Evolutionary conservation across 30 jellyfish, hydroid and myxozoan genomes (phyloP).

Genomic region (Cassiopea xamachana): DNA sequence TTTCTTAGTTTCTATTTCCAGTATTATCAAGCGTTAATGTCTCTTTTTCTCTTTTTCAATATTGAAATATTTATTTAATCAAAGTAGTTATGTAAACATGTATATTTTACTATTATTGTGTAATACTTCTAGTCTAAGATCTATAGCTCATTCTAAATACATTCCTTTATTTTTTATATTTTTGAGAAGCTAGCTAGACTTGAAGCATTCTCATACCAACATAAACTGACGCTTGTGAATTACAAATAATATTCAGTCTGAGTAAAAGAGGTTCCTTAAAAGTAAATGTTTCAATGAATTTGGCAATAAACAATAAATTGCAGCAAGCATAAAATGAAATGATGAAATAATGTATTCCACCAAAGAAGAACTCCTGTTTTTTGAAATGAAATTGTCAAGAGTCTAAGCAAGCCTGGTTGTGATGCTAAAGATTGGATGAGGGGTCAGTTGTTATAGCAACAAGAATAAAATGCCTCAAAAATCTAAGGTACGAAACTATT

Average conservation of each 20-base stretch:
- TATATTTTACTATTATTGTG: not conserved
- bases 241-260: not conserved
- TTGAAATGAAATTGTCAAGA: not conserved
- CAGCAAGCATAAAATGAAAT: not conserved
- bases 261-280: not conserved
- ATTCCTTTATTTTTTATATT: not conserved
- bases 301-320: not conserved
- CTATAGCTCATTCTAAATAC: not conserved
- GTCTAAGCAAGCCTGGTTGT: not conserved
- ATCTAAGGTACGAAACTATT: constrained; percentile 64
- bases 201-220: constrained; percentile 78
- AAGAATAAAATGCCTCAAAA: constrained; percentile 41
- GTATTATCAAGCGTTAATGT: not conserved
- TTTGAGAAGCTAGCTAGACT: constrained; percentile 60
- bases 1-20: not conserved
- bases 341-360: not conserved
- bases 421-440: constrained; percentile 21
- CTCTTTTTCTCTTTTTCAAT: not conserved
- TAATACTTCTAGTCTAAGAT: not conserved
- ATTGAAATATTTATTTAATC: not conserved
- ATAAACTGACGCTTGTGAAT: constrained; percentile 29
- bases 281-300: constrained; percentile 1
- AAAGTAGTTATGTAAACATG: not conserved
- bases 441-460: constrained; percentile 4
- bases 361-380: not conserved